These are phyloP conservation scores for Theristicus caerulescens DNA, from an alignment of 2,113 vertebrate species.

Conservation along the genomic window DNA sequence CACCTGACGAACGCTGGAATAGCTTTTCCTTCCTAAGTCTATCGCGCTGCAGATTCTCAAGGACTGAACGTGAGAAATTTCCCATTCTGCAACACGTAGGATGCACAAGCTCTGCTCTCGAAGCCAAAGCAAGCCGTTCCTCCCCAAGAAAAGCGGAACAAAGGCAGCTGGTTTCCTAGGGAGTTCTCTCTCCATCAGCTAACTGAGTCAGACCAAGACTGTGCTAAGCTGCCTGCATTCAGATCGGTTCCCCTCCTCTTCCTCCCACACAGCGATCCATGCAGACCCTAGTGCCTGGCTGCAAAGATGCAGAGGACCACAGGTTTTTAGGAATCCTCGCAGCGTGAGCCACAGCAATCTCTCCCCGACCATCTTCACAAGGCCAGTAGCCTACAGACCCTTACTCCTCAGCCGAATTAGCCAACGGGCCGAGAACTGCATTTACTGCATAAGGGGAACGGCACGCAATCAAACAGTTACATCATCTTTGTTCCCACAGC, in stretches of 20 bases:
- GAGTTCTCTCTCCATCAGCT: neutral
- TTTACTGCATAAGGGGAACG: neutral
- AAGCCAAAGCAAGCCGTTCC: neutral
- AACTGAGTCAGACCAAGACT: neutral
- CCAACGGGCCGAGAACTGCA: neutral
- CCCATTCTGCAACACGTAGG: neutral
- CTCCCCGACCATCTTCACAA: fast-evolving
- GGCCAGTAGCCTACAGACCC: neutral
- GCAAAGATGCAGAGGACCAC: neutral
- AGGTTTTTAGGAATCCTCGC: neutral
- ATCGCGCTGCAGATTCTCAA: neutral
- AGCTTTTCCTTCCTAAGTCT: neutral
- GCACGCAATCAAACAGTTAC: neutral
- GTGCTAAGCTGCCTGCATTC: neutral
- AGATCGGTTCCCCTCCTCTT: neutral
- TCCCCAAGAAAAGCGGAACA: neutral
- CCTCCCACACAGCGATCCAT: neutral
- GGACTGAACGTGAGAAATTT: neutral
- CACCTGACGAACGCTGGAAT: neutral
- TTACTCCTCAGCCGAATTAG: fast-evolving
- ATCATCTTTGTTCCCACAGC: neutral
- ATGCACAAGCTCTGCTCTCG: neutral
- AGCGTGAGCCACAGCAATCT: fast-evolving
- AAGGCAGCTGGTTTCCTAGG: neutral
- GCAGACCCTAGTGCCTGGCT: neutral